Evolutionary conservation across 2,797 vertebrate genomes (phyloP), one percentile per base, ranked within the genome.

Genomic region (Sparidentex hasta): DNA sequence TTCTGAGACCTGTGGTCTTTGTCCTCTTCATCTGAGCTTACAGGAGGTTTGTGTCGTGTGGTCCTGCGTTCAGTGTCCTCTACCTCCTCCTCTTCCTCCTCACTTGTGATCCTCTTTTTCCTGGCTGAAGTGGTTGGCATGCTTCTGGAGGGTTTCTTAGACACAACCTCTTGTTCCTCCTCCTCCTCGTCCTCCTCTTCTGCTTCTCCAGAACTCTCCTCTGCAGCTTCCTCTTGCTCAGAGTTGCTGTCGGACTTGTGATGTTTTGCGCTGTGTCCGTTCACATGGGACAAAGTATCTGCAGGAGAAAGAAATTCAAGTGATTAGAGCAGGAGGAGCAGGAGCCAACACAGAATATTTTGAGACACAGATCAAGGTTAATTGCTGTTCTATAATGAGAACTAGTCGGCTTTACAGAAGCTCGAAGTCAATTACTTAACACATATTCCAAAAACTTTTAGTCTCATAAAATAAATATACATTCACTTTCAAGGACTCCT

Each of bases 1-100:
- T 90, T 94, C 47, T 86, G 84, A 65, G 83, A 62, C 74, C 27
- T 54, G n/a, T 56, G 56, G 44, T 80, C 74, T 52, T 85, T 80
- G 3, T 88, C 88, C 33, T 95, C 93, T 52, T 95, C 93, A 12
- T 94, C 93, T 0, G 95, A 95, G 81, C 88, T 94, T 33, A 80
- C 69, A 13, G 78, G 71, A 78, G 65, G 78, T 84, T 90, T 94
- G 38, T 71, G 82, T 51, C 55, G 78, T 18, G 81, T 62, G 59
- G 59, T 77, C 70, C 76, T 88, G 47, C 27, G 71, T 64, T 66
- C 46, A 54, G 65, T 54, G 56, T 91, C 80, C 29, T 88, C 83
- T 4, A 38, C 78, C 7, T 88, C 88, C 3, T 85, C 75, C 27
- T 62, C 65, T 4, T 83, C 71, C 29, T 94, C 93, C 29, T 95